Evolutionary conservation across 1,140 invertebrate genomes (phyloP), one percentile per base, ranked within the genome.

Genomic region (Zaprionus ghesquierei): DNA sequence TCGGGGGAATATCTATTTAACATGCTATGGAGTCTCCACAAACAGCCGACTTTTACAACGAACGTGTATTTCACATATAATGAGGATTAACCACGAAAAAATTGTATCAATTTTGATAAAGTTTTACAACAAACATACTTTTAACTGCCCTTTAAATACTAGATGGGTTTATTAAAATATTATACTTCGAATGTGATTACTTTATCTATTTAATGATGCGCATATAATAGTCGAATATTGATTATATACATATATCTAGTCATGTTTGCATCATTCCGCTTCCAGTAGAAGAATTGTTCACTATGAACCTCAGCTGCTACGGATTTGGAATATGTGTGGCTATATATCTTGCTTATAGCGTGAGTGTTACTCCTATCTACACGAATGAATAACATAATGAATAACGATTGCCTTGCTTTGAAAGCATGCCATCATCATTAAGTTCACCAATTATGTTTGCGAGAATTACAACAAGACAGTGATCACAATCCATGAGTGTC

Each of bases 381-480:
- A 12, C 8, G 5, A 25, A 25, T 12, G 18, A n/a, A n/a, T n/a
- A n/a, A n/a, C n/a, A n/a, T 50, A 5, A 2, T 9, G 20, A 50
- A 8, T 53, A 8, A 29, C 0, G 10, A 27, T 12, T 2, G 15
- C 2, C 15, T 27, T 27, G 8, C n/a, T 27, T 12, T 18, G 18
- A 2, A 23, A 68, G 64, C 5, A 58, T 2, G 55, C 29, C 0
- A 18, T 22, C 10, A 1, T 20, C 1, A 12, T 68, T 8, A 68
- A 59, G 20, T 59, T 68, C 3, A 59, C 64, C 8, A 68, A 68
- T 59, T 13, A 5, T 5, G 29, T 58, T 22, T 68, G 64, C 25
- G 53, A 59, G 2, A 33, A 3, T 9, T 22, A 35, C 3, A 68
- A 68, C 20, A 50, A 35, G 18, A 23, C 64, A 8, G 41, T 12